A percentile compares a stretch with the other conserved stretches of the same genome.
These are phyloP conservation scores for Caradrina kadenii DNA, from an alignment of 2,888 invertebrate genomes.

Conservation along the genomic window DNA sequence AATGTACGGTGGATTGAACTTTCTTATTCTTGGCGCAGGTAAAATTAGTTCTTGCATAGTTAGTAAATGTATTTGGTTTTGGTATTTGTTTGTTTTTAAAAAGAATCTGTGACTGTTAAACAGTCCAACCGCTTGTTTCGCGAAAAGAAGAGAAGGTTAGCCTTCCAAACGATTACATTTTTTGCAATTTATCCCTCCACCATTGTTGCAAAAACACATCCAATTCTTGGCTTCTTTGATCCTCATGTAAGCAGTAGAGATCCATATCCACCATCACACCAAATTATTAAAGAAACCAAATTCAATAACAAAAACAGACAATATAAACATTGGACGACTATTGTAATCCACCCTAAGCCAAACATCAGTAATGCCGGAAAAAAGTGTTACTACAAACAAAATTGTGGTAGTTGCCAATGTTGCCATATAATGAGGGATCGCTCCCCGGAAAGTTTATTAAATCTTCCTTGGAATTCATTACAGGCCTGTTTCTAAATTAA, in stretches of 20 bases:
- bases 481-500: constrained; percentile 80
- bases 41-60: not conserved
- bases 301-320: constrained; percentile 4
- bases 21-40: constrained; percentile 33
- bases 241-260: too few species aligned
- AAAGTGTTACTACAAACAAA: constrained; percentile 69
- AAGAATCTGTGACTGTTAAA: too few species aligned
- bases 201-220: too few species aligned
- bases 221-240: too few species aligned
- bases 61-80: not conserved
- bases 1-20: constrained; percentile 44
- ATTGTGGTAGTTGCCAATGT: constrained; percentile 67
- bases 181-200: too few species aligned
- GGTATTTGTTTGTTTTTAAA: not conserved
- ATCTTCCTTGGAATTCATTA: constrained; percentile 84
- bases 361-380: constrained; percentile 64
- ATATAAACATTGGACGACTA: constrained; percentile 49
- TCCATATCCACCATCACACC: too few species aligned
- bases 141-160: too few species aligned
- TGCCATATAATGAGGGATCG: constrained; percentile 69
- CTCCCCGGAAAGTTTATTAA: constrained; percentile 78
- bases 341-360: constrained; percentile 53
- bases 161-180: not conserved
- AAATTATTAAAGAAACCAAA: constrained; percentile 10
- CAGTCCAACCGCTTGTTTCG: too few species aligned